Conservation (phyloP, 2,888 invertebrate species). For the Dasysyrphus tricinctus region DNA sequence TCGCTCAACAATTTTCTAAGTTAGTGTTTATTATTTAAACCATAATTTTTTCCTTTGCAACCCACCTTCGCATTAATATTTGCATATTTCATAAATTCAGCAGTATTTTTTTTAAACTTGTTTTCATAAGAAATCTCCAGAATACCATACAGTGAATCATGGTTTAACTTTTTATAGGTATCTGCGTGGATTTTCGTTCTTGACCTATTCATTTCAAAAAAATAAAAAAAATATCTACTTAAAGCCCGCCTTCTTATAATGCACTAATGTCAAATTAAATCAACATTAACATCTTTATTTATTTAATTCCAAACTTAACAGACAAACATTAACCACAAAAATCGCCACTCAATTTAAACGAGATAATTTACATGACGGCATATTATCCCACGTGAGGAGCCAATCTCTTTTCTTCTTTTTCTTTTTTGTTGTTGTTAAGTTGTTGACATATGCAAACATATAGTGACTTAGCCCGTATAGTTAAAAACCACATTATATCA, state of each 20-base stretch:
- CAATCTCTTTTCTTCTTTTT: slow-evolving; percentile 1
- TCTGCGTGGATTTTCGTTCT: slow-evolving; percentile 2
- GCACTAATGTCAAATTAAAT: slow-evolving; percentile 45
- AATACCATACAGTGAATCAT: neutral
- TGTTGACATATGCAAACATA: slow-evolving; percentile 32
- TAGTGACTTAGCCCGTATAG: slow-evolving; percentile 12
- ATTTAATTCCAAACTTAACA: slow-evolving; percentile 51
- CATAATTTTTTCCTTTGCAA: no score
- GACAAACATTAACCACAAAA: slow-evolving; percentile 68
- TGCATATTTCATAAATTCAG: no score
- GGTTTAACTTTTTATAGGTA: neutral
- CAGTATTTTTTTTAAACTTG: no score
- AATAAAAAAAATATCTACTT: neutral
- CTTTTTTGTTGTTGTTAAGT: neutral
- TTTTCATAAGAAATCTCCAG: no score
- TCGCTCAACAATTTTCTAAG: no score
- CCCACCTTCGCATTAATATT: no score
- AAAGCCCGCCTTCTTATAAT: slow-evolving; percentile 8
- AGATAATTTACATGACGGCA: slow-evolving; percentile 68
- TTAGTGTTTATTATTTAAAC: no score
- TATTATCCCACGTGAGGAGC: slow-evolving; percentile 62
- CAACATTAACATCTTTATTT: slow-evolving; percentile 51
- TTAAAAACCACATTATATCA: slow-evolving; percentile 8
- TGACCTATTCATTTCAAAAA: slow-evolving; percentile 24
- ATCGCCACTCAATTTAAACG: slow-evolving; percentile 54